Base-by-base conservation (phyloP, 2,888 invertebrate genomes). In the Subacronicta megacephala region DNA sequence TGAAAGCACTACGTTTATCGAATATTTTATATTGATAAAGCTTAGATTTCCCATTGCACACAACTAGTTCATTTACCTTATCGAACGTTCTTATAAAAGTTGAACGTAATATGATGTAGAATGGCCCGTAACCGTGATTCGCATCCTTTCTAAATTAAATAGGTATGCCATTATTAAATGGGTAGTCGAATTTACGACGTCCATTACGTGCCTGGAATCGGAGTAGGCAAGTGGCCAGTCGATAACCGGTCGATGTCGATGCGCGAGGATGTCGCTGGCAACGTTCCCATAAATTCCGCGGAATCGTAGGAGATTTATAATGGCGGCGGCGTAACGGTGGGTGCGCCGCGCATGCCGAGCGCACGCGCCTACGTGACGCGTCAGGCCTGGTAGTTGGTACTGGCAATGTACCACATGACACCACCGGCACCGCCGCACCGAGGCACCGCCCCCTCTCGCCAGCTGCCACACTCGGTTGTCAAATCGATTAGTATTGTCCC, bases 201-300 rank as follows among this genome's bases (percentile, higher is more conserved):
- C 47, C 47, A 70, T 70, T 67, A 77, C 65, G 70, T 70, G 72
- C 71, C 65, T 57, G 45, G 75, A 78, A 78, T 77, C 62, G 65
- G 73, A 66, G 67, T 77, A 72, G 72, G 65, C 64, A 79, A 76
- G 64, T 66, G 72, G 62, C 56, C 74, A 78, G 78, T 77, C 80
- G 75, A 83, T 82, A 85, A 82, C 82, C 82, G 82, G 79, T 83
- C 77, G 78, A 77, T 74, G 76, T 77, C 72, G 75, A 77, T 80
- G 69, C 66, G 57, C 66, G 74, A 78, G 78, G 81, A 82, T 80
- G 80, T 82, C 75, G 78, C 80, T 82, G 85, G 81, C 86, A 82
- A 80, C 64, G 80, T 82, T 85, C 83, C 82, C 82, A 88, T 88
- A 84, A 87, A 87, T 85, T 82, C 79, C 72, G 75, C 75, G 77